Evolutionary conservation across 2,888 invertebrate species (phyloP), one percentile per base, ranked within the genome.

Genomic region (Xestia c-nigrum): DNA sequence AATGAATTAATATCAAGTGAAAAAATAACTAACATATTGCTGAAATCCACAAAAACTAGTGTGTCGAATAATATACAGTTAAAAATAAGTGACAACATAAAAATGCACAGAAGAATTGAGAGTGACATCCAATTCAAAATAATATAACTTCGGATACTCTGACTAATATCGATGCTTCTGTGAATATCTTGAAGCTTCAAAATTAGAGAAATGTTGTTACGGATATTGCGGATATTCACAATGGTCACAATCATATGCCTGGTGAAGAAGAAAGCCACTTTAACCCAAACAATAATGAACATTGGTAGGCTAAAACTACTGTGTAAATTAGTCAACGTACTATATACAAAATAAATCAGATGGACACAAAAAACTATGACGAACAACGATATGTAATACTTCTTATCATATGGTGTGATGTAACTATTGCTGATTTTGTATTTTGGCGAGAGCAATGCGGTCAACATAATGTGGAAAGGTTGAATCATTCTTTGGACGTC

Each of bases 361-460:
- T 7, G 19, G 3, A 19, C 0, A 31, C 19, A 31, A 19, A 59
- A 19, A 19, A 31, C 19, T 59, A 59, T 21, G 3, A 57, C 38
- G 1, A 43, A 55, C 0, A 64, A 0, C 4, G 47, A 5, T 14
- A 72, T 4, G 1, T 38, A 43, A 38, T 66, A 78, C 14, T 79
- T 79, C 5, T 73, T 79, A 9, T 73, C 52, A 43, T 66, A 78
- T 0, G 21, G 57, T 59, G 19, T 61, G 5, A 79, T 79, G 5
- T 19, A 55, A 47, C 5, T 46, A 0, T 72, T 2, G n/a, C n/a
- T 78, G 4, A 78, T 79, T 67, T 79, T 79, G 31, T 40, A 79
- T 66, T 78, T 78, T 0, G 78, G 59, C 7, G 79, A 67, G 0
- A 59, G 31, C 0, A 71, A 65, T 9, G 43, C 0, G 16, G 79